A percentile compares a stretch with the other conserved stretches of the same genome.
Evolutionary conservation across 2,888 invertebrate species (phyloP).

Genomic region (Corbicula japonica): DNA sequence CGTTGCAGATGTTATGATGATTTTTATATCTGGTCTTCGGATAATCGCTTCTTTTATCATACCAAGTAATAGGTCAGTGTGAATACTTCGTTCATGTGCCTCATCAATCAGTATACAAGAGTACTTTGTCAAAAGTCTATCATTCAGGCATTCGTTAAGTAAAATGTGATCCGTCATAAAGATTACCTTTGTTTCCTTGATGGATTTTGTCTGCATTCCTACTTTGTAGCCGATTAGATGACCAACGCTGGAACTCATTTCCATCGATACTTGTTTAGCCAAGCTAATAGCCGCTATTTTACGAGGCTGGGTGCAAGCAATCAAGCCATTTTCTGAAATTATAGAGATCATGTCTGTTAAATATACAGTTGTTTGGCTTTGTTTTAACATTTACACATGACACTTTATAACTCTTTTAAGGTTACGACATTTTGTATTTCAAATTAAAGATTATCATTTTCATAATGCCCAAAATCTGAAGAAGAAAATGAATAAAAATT

Average conservation of each 20-base stretch:
- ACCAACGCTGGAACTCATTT: conserved; percentile 81
- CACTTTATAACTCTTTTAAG: too few species aligned
- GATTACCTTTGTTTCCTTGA: conserved; percentile 77
- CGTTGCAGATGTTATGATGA: conserved; percentile 86
- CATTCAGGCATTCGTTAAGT: too few species aligned
- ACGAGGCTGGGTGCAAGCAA: conserved; percentile 86
- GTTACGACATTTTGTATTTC: too few species aligned
- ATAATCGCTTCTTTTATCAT: conserved; percentile 81
- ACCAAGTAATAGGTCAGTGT: conserved; percentile 85
- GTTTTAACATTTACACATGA: too few species aligned
- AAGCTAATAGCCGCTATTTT: conserved; percentile 85
- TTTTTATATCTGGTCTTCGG: conserved; percentile 79
- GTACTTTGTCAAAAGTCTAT: conserved; percentile 72
- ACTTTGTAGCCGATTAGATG: conserved; percentile 81
- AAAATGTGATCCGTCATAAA: conserved; percentile 86
- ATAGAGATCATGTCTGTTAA: background rate
- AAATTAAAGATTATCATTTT: too few species aligned
- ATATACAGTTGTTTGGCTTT: too few species aligned
- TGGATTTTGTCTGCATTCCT: conserved; percentile 73
- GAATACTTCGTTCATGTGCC: conserved; percentile 86
- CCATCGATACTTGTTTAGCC: conserved; percentile 83
- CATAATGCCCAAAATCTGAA: too few species aligned
- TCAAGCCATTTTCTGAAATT: conserved; percentile 67
- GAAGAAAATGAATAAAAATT: too few species aligned
- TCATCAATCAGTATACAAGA: conserved; percentile 86